Percentiles rank a stretch among this genome's conserved stretches.
These are phyloP conservation scores for Spatulosminthurus flaviceps DNA, from an alignment of 2,888 invertebrate genomes.

Conservation along the genomic window DNA sequence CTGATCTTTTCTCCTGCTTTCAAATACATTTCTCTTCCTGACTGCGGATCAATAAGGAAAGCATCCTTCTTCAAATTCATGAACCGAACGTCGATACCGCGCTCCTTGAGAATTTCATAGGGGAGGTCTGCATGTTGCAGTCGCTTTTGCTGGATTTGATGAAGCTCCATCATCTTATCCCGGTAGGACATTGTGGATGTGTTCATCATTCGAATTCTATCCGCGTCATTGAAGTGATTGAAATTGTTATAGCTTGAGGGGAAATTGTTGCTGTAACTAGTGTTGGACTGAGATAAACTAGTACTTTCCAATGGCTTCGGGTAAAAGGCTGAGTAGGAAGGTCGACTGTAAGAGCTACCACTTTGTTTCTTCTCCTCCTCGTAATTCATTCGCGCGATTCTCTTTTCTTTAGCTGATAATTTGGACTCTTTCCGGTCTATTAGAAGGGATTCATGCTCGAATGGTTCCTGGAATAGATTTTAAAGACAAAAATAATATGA, in stretches of 20 bases:
- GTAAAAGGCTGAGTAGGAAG: constrained; percentile 66
- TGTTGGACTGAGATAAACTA: not conserved
- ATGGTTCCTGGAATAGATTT: constrained; percentile 74
- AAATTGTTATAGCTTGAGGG: not conserved
- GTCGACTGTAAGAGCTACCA: constrained; percentile 69
- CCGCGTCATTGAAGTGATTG: not conserved
- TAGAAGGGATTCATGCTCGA: constrained; percentile 93
- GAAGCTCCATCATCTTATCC: constrained; percentile 14
- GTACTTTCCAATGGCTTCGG: constrained; percentile 58
- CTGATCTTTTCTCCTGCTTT: constrained; percentile 94
- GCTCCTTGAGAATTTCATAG: constrained; percentile 51
- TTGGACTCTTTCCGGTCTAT: constrained; percentile 95
- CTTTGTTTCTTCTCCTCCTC: constrained; percentile 85
- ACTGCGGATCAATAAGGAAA: constrained; percentile 57
- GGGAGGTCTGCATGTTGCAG: constrained; percentile 22
- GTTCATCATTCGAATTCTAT: constrained; percentile 8
- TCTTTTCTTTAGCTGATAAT: constrained; percentile 90
- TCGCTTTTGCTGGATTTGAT: constrained; percentile 30
- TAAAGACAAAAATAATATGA: not conserved
- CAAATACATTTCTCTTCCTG: constrained; percentile 66
- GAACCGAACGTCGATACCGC: constrained; percentile 32
- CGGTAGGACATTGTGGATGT: constrained; percentile 5
- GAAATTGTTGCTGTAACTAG: constrained; percentile 15
- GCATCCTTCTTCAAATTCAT: constrained; percentile 59
- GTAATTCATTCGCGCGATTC: constrained; percentile 90